Evolutionary conservation across 2,797 vertebrate genomes (phyloP), one percentile per base, ranked within the genome.

Genomic region (Cuniculus paca): DNA sequence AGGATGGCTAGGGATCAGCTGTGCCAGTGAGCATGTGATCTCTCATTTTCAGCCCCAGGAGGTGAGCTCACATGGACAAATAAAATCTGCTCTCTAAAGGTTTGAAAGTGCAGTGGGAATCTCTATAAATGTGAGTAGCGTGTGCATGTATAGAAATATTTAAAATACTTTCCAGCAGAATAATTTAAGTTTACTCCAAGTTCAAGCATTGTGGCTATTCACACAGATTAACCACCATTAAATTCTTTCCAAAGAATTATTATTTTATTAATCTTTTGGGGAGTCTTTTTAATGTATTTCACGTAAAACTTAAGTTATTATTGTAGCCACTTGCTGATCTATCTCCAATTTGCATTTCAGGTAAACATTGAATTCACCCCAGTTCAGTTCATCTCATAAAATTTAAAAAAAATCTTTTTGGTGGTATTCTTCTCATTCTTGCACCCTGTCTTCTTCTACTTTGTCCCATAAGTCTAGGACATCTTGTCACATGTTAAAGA

Each of bases 151-250:
- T 56, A 93, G 63, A 94, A 74, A 90, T 17, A 85, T 56, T 65
- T 56, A 39, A 36, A 78, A 72, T 82, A 86, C 98, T 98, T 81
- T 98, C 98, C 93, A 95, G 6, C 68, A 60, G 11, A 78, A 97
- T 39, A 19, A 87, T 56, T n/a, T 89, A 68, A 94, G 42, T 88
- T 96, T 96, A 85, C 17, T 10, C 95, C 50, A 95, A 45, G 36
- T 70, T 34, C 52, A 96, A 90, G 79, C 0, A 50, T 63, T 42
- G 5, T 31, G 20, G 68, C 87, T 52, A 96, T 96, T 97, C 85
- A 97, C 52, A 79, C 1, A 96, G 48, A 95, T 80, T 58, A 94
- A 96, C 61, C 79, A 54, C 4, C 36, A 34, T 42, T 97, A 87
- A 9, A 6, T 79, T 93, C 1, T 68, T 97, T 79, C n/a, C 65